A percentile compares a stretch with the other conserved stretches of the same genome.
Evolutionary conservation across 1,140 invertebrate species (phyloP).

Genomic region (Cotesia typhae): DNA sequence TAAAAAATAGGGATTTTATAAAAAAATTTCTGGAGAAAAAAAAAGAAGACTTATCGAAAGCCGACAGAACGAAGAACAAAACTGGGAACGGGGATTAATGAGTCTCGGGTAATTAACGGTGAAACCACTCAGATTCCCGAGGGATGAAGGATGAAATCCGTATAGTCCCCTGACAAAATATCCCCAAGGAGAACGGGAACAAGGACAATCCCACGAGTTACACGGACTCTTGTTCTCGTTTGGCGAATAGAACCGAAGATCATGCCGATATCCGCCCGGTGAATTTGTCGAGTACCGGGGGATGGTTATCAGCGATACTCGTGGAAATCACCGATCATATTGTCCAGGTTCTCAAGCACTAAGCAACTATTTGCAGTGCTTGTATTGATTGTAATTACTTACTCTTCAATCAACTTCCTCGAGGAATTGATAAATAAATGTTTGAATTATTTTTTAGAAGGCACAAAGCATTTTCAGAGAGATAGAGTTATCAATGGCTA

Average conservation of each 20-base stretch:
- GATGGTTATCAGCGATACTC: conserved; percentile 54
- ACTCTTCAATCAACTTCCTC: too few relatives aligned
- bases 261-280: conserved; percentile 16
- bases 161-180: conserved; percentile 45
- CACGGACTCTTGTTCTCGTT: conserved; percentile 4
- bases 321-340: conserved; percentile 46
- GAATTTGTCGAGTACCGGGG: conserved; percentile 1
- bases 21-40: conserved; percentile 16
- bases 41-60: conserved; percentile 3
- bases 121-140: conserved; percentile 47
- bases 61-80: background rate
- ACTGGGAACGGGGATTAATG: conserved; percentile 39
- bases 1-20: background rate
- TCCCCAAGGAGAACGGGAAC: conserved; percentile 27
- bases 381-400: too few relatives aligned
- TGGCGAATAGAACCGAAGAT: background rate
- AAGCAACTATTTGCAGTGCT: too few relatives aligned
- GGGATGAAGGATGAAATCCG: conserved; percentile 53
- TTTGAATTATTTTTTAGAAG: too few relatives aligned
- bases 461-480: background rate
- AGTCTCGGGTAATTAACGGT: conserved; percentile 58
- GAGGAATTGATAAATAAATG: too few relatives aligned
- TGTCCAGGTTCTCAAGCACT: background rate
- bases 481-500: conserved; percentile 20
- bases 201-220: conserved; percentile 33